Evolutionary conservation across 2,888 invertebrate genomes (phyloP).

Genomic region (Ornithoptera alexandrae): DNA sequence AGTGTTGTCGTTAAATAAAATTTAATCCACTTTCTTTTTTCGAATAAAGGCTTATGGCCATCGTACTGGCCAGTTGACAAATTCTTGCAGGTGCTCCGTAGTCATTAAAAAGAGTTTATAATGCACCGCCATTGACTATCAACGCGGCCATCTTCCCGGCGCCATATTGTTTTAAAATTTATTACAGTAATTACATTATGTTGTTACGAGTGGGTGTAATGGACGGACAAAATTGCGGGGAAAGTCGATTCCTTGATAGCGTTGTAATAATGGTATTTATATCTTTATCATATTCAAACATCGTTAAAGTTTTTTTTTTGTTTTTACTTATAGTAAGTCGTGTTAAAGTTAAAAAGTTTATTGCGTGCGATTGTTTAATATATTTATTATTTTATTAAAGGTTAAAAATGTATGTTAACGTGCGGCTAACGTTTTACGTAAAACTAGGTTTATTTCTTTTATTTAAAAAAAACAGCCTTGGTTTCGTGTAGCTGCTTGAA

Average conservation of each 20-base stretch:
- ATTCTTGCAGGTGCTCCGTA: slow-evolving; percentile 58
- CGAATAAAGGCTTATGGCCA: slow-evolving; percentile 32
- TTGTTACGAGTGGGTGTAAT: slow-evolving; percentile 49
- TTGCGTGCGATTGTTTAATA: slow-evolving; percentile 14
- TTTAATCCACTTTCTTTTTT: slow-evolving; percentile 36
- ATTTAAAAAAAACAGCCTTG: too few species aligned
- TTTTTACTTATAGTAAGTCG: slow-evolving; percentile 13
- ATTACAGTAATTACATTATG: slow-evolving; percentile 62
- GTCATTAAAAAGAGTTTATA: slow-evolving; percentile 66
- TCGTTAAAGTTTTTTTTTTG: slow-evolving; percentile 17
- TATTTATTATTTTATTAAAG: neutral
- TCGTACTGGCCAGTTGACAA: slow-evolving; percentile 36
- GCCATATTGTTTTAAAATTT: slow-evolving; percentile 71
- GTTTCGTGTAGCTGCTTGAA: too few species aligned
- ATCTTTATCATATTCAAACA: slow-evolving; percentile 31
- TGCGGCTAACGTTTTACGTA: too few species aligned
- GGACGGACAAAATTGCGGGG: slow-evolving; percentile 43
- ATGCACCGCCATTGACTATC: slow-evolving; percentile 55
- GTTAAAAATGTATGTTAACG: too few species aligned
- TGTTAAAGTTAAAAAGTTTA: slow-evolving; percentile 20
- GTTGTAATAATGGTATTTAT: slow-evolving; percentile 32
- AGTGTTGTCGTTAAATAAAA: slow-evolving; percentile 15
- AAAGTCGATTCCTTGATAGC: slow-evolving; percentile 37
- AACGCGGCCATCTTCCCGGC: slow-evolving; percentile 52
- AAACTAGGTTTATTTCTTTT: too few species aligned